Conservation (phyloP, 2,888 invertebrate genomes). For the Chaetoderma sp. region DNA sequence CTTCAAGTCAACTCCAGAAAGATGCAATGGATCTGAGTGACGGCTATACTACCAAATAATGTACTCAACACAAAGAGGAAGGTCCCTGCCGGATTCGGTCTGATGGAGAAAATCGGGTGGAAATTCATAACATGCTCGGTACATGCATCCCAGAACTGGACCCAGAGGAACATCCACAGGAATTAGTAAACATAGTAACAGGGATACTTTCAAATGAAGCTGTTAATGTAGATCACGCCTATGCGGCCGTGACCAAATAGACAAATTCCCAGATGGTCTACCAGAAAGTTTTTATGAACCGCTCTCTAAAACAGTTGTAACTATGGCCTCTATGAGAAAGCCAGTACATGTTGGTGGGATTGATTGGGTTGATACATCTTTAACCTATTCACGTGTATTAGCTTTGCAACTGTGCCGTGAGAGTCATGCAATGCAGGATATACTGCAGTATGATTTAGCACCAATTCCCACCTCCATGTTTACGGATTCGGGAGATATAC, state of each 20-base stretch:
- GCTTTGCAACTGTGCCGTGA: conserved; percentile 8
- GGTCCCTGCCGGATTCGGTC: background rate
- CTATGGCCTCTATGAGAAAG: too few relatives aligned
- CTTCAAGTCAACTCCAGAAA: too few relatives aligned
- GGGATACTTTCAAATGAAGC: background rate
- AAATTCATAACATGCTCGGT: background rate
- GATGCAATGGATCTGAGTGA: too few relatives aligned
- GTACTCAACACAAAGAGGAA: too few relatives aligned
- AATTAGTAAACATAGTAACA: background rate
- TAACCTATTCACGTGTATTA: conserved; percentile 26
- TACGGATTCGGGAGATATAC: conserved; percentile 30
- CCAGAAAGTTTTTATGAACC: too few relatives aligned
- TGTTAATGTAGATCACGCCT: background rate
- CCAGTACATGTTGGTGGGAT: background rate
- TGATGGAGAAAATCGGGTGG: background rate
- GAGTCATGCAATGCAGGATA: conserved; percentile 10
- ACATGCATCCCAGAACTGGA: background rate
- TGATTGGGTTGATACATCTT: conserved; percentile 7
- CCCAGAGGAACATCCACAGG: background rate
- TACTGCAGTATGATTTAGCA: too few relatives aligned
- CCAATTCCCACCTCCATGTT: conserved; percentile 35
- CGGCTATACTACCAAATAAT: too few relatives aligned
- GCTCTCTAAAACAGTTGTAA: too few relatives aligned
- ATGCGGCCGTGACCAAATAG: too few relatives aligned
- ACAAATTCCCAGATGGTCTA: too few relatives aligned